Evolutionary conservation across 64 coral and sea anemone species (phyloP), one percentile per base, ranked within the genome.

Genomic region (Montipora foliosa): DNA sequence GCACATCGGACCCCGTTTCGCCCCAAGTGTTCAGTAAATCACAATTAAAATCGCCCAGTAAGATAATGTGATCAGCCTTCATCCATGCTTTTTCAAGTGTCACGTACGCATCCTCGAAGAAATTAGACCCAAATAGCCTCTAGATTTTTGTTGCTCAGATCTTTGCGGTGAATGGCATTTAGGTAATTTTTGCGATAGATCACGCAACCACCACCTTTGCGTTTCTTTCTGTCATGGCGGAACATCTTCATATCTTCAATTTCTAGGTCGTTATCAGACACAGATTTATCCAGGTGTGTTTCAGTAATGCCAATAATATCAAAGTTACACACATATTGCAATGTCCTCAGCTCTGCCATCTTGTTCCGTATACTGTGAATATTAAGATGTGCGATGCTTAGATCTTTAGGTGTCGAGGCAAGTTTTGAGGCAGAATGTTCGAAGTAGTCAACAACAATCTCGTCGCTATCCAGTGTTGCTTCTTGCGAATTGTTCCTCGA

Each of bases 361-460:
- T 88, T 88, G 16, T 88, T 88, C 16, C 58, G 87, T 44, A 88
- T 76, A 76, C 87, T 88, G 45, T 60, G 9, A 58, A 76, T 76
- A 67, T 88, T 88, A 24, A 76, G 14, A 14, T 88, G 87, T 37
- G 19, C 49, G 8, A 76, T 44, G 21, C 3, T 9, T 72, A 88
- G 21, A 37, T 88, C 87, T 47, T 64, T 90, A 49, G 61, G 44
- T 79, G 29, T 59, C 9, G 76, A 49, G 60, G 25, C 67, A 37
- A 67, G 79, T 44, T 78, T 77, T 59, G 62, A 46, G 48, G 58
- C 67, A 49, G 57, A 71, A 49, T 60, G 88, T 79, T 67, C 20
- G 67, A 90, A 44, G 58, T 49, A 37, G 37, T 37, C 37, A 37
- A 37, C 37, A 14, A 67, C 62, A 67, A 67, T 67, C 62, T 12